These are phyloP conservation scores for Poecilia wingei DNA, from an alignment of 2,797 vertebrate species.

Conservation along the genomic window DNA sequence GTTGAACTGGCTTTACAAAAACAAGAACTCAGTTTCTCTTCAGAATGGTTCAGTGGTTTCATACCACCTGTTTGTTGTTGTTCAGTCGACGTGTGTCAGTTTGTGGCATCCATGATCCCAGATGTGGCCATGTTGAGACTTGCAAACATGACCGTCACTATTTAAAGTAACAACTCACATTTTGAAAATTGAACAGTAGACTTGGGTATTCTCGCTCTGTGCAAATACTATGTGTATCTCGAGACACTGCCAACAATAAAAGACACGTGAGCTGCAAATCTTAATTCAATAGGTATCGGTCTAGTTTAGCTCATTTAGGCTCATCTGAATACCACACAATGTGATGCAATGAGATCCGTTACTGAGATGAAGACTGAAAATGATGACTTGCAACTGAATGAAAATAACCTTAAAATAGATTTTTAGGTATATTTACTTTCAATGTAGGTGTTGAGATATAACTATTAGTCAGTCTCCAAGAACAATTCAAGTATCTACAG, in stretches of 20 bases:
- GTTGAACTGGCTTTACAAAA: slow-evolving; percentile 1
- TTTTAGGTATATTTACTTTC: background rate
- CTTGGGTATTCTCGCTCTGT: background rate
- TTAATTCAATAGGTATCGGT: background rate
- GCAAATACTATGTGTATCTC: background rate
- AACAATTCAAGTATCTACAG: background rate
- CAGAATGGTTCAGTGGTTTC: background rate
- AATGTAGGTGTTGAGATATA: background rate
- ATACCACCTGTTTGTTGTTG: background rate
- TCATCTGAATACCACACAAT: background rate
- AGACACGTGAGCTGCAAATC: background rate
- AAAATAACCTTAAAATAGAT: background rate
- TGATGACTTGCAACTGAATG: background rate
- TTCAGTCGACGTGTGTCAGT: background rate
- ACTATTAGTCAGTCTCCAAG: no score
- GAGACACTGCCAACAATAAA: background rate
- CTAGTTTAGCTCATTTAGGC: background rate
- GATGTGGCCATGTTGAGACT: background rate
- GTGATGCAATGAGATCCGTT: background rate
- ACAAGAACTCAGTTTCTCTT: background rate
- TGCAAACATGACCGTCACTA: background rate
- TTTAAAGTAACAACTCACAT: background rate
- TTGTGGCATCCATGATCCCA: background rate
- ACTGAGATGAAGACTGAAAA: background rate
- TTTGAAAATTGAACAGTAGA: background rate